Evolutionary conservation across 2,888 invertebrate species (phyloP).

Genomic region (Plusia festucae): DNA sequence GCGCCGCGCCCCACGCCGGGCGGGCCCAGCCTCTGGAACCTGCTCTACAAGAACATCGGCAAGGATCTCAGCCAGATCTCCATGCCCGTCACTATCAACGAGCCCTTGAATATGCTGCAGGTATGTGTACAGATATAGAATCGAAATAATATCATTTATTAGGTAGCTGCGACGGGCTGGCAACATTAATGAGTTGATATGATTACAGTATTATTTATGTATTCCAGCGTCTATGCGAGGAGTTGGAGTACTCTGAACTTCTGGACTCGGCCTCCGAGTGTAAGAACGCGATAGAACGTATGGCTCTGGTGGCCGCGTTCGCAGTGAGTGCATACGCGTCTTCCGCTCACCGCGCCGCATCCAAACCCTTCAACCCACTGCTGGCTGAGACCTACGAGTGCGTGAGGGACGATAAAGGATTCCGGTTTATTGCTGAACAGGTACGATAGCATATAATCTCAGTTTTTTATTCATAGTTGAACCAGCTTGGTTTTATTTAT

Average conservation of each 20-base stretch:
- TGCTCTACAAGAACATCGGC: conserved; percentile 94
- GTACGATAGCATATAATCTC: conserved; percentile 72
- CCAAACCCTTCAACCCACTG: conserved; percentile 96
- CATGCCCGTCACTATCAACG: conserved; percentile 96
- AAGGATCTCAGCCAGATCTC: conserved; percentile 96
- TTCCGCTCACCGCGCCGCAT: conserved; percentile 93
- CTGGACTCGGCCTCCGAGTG: conserved; percentile 93
- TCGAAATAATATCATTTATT: too few species aligned
- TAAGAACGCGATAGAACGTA: conserved; percentile 91
- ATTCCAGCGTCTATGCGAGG: conserved; percentile 93
- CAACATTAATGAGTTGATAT: too few species aligned
- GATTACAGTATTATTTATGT: too few species aligned
- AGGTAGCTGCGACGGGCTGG: too few species aligned
- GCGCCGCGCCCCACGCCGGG: conserved; percentile 92
- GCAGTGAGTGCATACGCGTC: conserved; percentile 94
- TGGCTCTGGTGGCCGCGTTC: conserved; percentile 94
- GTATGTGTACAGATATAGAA: conserved; percentile 69
- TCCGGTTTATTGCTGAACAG: conserved; percentile 94
- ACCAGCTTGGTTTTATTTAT: too few species aligned
- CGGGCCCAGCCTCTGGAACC: conserved; percentile 94
- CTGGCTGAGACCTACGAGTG: conserved; percentile 95
- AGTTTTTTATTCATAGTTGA: too few species aligned
- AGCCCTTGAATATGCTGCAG: conserved; percentile 95
- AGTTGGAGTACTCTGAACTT: conserved; percentile 94
- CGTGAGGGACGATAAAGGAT: conserved; percentile 93